A percentile compares a stretch with the other conserved stretches of the same genome.
These are phyloP conservation scores for Reticulitermes speratus DNA, from an alignment of 1,140 invertebrate genomes.

Conservation along the genomic window DNA sequence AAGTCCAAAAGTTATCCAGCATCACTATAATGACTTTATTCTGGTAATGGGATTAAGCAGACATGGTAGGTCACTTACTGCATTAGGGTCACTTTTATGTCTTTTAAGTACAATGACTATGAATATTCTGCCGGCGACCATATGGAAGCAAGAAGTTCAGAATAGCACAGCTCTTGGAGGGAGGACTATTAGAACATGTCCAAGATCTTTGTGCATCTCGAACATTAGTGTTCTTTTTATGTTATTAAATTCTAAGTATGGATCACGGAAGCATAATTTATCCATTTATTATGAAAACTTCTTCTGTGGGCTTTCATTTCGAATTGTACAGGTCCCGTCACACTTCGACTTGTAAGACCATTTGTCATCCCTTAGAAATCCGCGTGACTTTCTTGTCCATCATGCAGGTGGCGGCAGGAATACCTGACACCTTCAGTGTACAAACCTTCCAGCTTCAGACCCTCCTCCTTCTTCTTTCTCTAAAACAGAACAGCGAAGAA, in stretches of 20 bases:
- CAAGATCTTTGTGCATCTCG: not conserved
- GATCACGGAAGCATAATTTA: slow-evolving; percentile 2
- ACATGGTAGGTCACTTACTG: too few species aligned
- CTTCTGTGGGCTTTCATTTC: not conserved
- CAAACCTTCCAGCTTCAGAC: not conserved
- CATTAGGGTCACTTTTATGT: too few species aligned
- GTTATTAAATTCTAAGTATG: not conserved
- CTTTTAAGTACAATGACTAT: not conserved
- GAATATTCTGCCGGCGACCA: not conserved
- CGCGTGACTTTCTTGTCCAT: not conserved
- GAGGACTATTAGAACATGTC: not conserved
- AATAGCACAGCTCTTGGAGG: not conserved
- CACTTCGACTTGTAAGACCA: not conserved
- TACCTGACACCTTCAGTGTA: not conserved
- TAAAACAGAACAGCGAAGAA: not conserved
- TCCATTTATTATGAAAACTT: not conserved
- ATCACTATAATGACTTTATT: too few species aligned
- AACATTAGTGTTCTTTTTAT: not conserved
- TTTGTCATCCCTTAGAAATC: not conserved
- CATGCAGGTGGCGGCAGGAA: not conserved
- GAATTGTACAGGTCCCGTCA: not conserved
- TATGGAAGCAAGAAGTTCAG: not conserved
- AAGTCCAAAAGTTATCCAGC: too few species aligned
- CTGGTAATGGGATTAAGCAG: too few species aligned
- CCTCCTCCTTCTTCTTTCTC: not conserved